Conservation (phyloP, 1,140 invertebrate genomes). For the Anthonomus grandis region DNA sequence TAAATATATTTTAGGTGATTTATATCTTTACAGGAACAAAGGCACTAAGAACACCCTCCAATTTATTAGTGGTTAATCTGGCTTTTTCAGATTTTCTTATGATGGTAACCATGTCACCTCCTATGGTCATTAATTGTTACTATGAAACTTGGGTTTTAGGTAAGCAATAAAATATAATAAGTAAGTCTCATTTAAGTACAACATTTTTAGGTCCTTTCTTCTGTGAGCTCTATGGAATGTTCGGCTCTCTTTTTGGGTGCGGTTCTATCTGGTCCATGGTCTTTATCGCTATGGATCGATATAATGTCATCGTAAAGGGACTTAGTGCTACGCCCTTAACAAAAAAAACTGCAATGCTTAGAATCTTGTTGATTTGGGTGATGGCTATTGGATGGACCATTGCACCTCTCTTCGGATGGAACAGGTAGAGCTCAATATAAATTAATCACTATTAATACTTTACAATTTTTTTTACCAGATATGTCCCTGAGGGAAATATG, state of each 20-base stretch:
- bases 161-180: slow-evolving; percentile 39
- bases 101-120: slow-evolving; percentile 79
- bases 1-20: slow-evolving; percentile 55
- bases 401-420: slow-evolving; percentile 76
- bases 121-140: slow-evolving; percentile 84
- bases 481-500: slow-evolving; percentile 85
- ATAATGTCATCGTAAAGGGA: slow-evolving; percentile 79
- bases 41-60: slow-evolving; percentile 75
- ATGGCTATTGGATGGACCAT: slow-evolving; percentile 67
- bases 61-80: slow-evolving; percentile 80
- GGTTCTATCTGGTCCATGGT: slow-evolving; percentile 82
- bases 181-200: not conserved
- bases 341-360: slow-evolving; percentile 62
- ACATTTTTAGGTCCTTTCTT: slow-evolving; percentile 31
- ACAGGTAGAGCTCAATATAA: slow-evolving; percentile 53
- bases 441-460: not conserved
- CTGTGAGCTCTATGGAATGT: slow-evolving; percentile 60
- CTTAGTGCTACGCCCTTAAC: slow-evolving; percentile 69
- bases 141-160: slow-evolving; percentile 83
- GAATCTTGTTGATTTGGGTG: slow-evolving; percentile 68
- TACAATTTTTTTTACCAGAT: slow-evolving; percentile 51
- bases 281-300: slow-evolving; percentile 76
- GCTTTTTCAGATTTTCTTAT: slow-evolving; percentile 86
- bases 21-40: slow-evolving; percentile 80
- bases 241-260: slow-evolving; percentile 76